phyloP scores from a whole-genome alignment of 2,113 vertebrate species.

The Brachypodius melanocephalos region DNA sequence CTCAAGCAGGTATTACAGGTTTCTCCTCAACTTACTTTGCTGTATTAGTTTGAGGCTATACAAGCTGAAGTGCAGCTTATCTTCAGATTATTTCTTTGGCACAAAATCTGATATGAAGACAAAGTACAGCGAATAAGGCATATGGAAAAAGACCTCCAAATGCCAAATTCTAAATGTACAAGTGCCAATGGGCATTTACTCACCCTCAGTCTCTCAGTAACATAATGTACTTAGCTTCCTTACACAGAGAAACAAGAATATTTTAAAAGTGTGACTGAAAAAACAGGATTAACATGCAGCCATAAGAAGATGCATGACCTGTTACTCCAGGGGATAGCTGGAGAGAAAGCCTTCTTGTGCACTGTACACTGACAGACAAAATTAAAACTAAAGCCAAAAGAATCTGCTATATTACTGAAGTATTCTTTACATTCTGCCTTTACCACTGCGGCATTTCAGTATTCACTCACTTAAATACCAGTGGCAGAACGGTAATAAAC shows the following conservation, averaged over 20 bases:
- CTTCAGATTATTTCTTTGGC: background rate
- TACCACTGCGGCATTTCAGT: background rate
- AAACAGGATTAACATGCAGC: background rate
- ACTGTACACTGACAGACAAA: background rate
- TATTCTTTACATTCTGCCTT: background rate
- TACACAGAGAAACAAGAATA: background rate
- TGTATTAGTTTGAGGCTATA: background rate
- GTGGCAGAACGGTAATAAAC: background rate
- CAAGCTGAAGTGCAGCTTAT: background rate
- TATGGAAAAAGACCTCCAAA: background rate
- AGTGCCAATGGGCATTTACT: background rate
- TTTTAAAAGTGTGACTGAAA: background rate
- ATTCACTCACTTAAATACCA: background rate
- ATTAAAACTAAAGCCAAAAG: background rate
- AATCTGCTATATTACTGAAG: background rate
- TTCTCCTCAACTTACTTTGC: background rate
- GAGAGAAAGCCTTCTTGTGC: background rate
- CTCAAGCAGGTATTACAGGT: background rate
- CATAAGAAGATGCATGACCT: background rate
- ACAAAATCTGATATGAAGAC: background rate
- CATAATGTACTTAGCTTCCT: background rate
- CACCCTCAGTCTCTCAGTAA: background rate
- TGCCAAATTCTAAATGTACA: background rate
- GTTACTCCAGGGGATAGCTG: background rate
- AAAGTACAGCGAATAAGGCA: background rate